These are phyloP conservation scores for Piscicola geometra DNA, from an alignment of 2,888 invertebrate species.

Conservation along the genomic window DNA sequence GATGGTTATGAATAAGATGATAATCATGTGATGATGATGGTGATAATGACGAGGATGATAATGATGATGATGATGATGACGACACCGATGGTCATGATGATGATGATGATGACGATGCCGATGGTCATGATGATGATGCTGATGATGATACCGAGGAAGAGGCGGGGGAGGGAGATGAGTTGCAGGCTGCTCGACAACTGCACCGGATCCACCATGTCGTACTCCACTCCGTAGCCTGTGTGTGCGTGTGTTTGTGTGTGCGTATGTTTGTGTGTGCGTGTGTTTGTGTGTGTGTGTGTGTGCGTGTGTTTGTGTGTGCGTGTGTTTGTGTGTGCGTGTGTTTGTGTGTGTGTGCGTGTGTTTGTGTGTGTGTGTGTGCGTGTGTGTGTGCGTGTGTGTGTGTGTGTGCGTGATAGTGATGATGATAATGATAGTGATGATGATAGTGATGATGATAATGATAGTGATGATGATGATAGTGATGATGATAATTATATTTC, in stretches of 20 bases:
- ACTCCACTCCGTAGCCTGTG: constrained; percentile 73
- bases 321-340: too few species aligned
- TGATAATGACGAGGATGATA: neutral
- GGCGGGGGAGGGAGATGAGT: constrained; percentile 66
- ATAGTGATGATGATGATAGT: neutral
- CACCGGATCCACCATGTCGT: constrained; percentile 80
- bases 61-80: neutral
- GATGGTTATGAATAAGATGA: neutral
- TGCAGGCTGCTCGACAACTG: constrained; percentile 71
- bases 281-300: too few species aligned
- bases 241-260: too few species aligned
- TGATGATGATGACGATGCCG: too few species aligned
- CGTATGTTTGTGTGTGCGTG: too few species aligned
- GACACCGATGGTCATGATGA: too few species aligned
- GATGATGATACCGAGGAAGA: constrained; percentile 62
- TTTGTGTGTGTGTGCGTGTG: too few species aligned
- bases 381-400: too few species aligned
- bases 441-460: neutral
- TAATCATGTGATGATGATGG: neutral
- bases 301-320: too few species aligned
- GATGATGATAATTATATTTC: neutral
- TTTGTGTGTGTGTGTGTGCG: too few species aligned
- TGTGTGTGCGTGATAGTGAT: too few species aligned
- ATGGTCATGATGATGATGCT: too few species aligned
- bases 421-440: neutral